Percentiles rank a stretch among this genome's conserved stretches.
These are phyloP conservation scores for Cherax quadricarinatus DNA, from an alignment of 1,140 invertebrate genomes.

Conservation along the genomic window DNA sequence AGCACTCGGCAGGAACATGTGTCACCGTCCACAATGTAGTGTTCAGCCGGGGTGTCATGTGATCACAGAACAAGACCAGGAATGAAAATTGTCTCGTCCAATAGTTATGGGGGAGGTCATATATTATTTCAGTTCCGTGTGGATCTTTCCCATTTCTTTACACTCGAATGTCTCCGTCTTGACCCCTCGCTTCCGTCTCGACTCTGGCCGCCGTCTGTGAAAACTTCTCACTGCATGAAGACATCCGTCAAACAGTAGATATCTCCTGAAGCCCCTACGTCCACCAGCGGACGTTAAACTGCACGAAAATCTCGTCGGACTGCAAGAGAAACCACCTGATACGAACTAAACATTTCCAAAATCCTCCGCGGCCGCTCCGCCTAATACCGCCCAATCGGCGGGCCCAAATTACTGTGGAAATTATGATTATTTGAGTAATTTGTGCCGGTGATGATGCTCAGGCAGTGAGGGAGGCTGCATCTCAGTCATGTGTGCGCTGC, in stretches of 20 bases:
- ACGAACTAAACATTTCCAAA: conserved; percentile 16
- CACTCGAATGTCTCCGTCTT: conserved; percentile 37
- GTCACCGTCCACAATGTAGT: background rate
- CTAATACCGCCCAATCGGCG: conserved; percentile 65
- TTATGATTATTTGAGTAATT: conserved; percentile 73
- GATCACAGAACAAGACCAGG: conserved; percentile 20
- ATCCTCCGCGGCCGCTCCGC: conserved; percentile 13
- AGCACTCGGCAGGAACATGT: background rate
- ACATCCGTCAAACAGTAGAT: background rate
- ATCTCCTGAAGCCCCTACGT: background rate
- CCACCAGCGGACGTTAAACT: background rate
- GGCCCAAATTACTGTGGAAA: conserved; percentile 72
- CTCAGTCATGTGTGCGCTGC: conserved; percentile 65
- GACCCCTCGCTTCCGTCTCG: background rate
- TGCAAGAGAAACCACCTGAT: background rate
- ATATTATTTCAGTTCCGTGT: conserved; percentile 68
- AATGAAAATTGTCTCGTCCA: conserved; percentile 67
- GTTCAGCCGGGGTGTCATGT: conserved; percentile 20
- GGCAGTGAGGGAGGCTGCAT: conserved; percentile 59
- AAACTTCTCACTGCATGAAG: background rate
- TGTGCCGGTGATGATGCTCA: conserved; percentile 69
- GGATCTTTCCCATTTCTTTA: conserved; percentile 66
- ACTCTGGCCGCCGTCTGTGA: background rate
- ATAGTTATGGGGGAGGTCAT: conserved; percentile 61
- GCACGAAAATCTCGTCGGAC: background rate